A percentile compares a stretch with the other conserved stretches of the same genome.
Conservation (phyloP, 2,113 vertebrate genomes). For the Zingel zingel region DNA sequence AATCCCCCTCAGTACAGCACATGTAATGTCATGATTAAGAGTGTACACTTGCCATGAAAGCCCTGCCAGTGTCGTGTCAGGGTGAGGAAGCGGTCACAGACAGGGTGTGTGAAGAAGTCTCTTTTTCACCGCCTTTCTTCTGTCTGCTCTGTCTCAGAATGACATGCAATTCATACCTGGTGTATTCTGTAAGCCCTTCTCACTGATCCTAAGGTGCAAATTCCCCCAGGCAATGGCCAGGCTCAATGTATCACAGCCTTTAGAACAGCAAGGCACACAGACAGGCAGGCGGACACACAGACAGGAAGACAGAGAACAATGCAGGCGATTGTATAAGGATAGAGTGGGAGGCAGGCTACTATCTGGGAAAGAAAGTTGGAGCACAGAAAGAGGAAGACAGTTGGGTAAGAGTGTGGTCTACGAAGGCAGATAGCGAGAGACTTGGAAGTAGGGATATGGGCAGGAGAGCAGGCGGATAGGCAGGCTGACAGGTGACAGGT, state of each 20-base stretch:
- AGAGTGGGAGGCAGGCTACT: slow-evolving; percentile 73
- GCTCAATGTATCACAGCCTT: slow-evolving; percentile 78
- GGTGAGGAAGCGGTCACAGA: slow-evolving; percentile 84
- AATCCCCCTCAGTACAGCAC: slow-evolving; percentile 75
- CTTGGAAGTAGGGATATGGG: slow-evolving; percentile 64
- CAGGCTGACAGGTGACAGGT: slow-evolving; percentile 83
- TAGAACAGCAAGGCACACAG: slow-evolving; percentile 68
- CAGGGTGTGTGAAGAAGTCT: slow-evolving; percentile 81
- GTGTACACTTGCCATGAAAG: slow-evolving; percentile 74
- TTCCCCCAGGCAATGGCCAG: slow-evolving; percentile 76
- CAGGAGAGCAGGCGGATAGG: slow-evolving; percentile 74
- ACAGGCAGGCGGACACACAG: slow-evolving; percentile 68
- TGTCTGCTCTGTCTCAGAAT: slow-evolving; percentile 76
- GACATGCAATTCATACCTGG: slow-evolving; percentile 83
- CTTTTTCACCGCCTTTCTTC: slow-evolving; percentile 78
- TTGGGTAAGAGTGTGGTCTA: slow-evolving; percentile 51
- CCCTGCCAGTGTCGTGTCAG: slow-evolving; percentile 76
- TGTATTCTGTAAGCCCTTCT: slow-evolving; percentile 79
- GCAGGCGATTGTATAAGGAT: slow-evolving; percentile 72
- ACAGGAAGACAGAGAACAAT: slow-evolving; percentile 79
- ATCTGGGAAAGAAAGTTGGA: slow-evolving; percentile 80
- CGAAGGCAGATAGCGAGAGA: slow-evolving; percentile 57
- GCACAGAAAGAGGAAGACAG: slow-evolving; percentile 65
- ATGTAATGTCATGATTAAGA: slow-evolving; percentile 83
- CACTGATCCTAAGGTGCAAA: slow-evolving; percentile 80